These are phyloP conservation scores for Drosophila setosimentum DNA, from an alignment of 2,888 invertebrate genomes.

Conservation along the genomic window DNA sequence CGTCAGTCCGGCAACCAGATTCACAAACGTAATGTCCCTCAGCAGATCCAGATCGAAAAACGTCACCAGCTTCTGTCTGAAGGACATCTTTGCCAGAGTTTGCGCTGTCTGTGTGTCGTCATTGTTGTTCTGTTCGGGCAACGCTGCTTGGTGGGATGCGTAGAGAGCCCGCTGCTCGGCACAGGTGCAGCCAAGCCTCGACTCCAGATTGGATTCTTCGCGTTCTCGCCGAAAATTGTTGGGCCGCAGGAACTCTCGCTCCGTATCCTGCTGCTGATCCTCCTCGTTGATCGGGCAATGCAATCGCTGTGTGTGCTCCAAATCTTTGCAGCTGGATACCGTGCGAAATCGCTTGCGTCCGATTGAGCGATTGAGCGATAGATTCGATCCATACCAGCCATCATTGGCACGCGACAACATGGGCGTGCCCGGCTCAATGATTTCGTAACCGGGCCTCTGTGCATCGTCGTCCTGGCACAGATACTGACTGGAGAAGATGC, in stretches of 20 bases:
- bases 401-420: slow-evolving; percentile 87
- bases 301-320: slow-evolving; percentile 69
- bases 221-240: slow-evolving; percentile 83
- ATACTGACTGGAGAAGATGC: slow-evolving; percentile 87
- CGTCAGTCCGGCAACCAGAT: slow-evolving; percentile 90
- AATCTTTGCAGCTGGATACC: slow-evolving; percentile 77
- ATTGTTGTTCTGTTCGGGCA: slow-evolving; percentile 1
- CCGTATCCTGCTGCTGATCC: slow-evolving; percentile 56
- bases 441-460: slow-evolving; percentile 88
- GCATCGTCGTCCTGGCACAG: slow-evolving; percentile 87
- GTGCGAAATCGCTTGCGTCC: slow-evolving; percentile 70
- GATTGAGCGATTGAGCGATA: slow-evolving; percentile 69
- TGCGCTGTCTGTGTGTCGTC: neutral
- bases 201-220: slow-evolving; percentile 65
- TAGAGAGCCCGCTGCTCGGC: slow-evolving; percentile 72
- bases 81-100: slow-evolving; percentile 58
- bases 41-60: slow-evolving; percentile 91
- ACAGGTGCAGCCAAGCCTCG: slow-evolving; percentile 74
- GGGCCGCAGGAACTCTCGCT: slow-evolving; percentile 72
- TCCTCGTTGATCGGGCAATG: slow-evolving; percentile 73
- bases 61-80: slow-evolving; percentile 87
- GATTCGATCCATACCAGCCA: slow-evolving; percentile 83
- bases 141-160: slow-evolving; percentile 35
- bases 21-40: slow-evolving; percentile 89
- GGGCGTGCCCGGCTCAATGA: slow-evolving; percentile 89